Conservation (phyloP, 2,113 vertebrate species). For the Esox niger region DNA sequence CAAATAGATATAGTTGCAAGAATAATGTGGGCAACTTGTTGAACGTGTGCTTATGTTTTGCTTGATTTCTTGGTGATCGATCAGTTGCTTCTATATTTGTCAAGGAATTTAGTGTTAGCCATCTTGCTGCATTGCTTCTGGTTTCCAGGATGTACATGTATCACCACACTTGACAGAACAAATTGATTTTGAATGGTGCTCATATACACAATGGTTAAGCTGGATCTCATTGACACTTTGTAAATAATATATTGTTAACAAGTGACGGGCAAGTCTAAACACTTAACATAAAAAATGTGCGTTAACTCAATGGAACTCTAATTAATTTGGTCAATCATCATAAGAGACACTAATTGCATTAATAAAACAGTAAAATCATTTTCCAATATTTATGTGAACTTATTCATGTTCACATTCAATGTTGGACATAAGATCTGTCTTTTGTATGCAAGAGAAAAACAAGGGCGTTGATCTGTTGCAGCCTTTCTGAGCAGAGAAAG, state of each 20-base stretch:
- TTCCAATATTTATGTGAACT: neutral
- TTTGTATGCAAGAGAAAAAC: neutral
- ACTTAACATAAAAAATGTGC: neutral
- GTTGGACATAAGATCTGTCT: no score
- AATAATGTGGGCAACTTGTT: no score
- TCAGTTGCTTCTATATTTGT: no score
- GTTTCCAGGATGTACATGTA: no score
- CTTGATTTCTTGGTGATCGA: no score
- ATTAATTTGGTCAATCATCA: neutral
- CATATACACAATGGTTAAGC: neutral
- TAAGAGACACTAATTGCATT: neutral
- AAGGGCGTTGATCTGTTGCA: no score
- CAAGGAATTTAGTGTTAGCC: no score
- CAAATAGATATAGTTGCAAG: no score
- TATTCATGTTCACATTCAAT: neutral
- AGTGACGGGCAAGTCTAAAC: neutral
- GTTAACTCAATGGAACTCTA: neutral
- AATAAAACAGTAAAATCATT: neutral
- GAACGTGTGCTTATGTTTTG: no score
- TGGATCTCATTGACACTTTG: neutral
- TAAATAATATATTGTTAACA: neutral
- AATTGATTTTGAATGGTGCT: no score
- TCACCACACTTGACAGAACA: no score
- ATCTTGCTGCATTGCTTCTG: no score
- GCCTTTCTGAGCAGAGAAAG: neutral